Conservation (phyloP, 2,113 vertebrate species). For the Tenrec ecaudatus region DNA sequence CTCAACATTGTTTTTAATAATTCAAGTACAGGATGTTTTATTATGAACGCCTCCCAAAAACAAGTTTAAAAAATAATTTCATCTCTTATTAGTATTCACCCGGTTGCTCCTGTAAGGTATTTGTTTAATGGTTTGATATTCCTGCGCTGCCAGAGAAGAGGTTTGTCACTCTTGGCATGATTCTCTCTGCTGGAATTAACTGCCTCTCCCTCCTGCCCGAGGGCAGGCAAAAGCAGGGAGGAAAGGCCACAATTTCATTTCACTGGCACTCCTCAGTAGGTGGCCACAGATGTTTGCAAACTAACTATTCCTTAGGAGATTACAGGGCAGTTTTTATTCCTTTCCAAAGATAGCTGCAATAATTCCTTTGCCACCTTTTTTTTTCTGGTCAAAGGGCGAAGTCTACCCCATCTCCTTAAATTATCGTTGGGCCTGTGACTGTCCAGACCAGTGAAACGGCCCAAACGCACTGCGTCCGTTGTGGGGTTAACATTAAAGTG, state of each 20-base stretch:
- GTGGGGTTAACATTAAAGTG: not conserved
- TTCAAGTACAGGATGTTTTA: conserved; percentile 82
- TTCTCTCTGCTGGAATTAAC: not conserved
- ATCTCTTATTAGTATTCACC: conserved; percentile 40
- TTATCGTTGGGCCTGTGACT: too few relatives aligned
- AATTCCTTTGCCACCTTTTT: not conserved
- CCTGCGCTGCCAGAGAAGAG: not conserved
- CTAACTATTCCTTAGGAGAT: not conserved
- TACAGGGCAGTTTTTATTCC: not conserved
- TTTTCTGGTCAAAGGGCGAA: not conserved
- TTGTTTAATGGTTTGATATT: conserved; percentile 20
- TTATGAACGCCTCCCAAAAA: conserved; percentile 58
- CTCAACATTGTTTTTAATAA: conserved; percentile 80
- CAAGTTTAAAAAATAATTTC: conserved; percentile 24
- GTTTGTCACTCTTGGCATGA: not conserved
- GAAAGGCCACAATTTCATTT: conserved; percentile 49
- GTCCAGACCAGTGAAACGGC: not conserved
- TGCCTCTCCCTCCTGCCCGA: not conserved
- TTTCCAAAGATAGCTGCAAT: conserved; percentile 7
- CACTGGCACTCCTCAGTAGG: conserved; percentile 73
- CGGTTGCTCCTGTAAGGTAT: not conserved
- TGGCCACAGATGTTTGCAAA: conserved; percentile 76
- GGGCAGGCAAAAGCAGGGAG: rapidly evolving
- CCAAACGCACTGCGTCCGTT: not conserved
- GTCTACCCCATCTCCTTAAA: conserved; percentile 1